A percentile compares a stretch with the other conserved stretches of the same genome.
phyloP scores from a whole-genome alignment of 2,797 vertebrate genomes.

The Hemitrygon akajei region DNA sequence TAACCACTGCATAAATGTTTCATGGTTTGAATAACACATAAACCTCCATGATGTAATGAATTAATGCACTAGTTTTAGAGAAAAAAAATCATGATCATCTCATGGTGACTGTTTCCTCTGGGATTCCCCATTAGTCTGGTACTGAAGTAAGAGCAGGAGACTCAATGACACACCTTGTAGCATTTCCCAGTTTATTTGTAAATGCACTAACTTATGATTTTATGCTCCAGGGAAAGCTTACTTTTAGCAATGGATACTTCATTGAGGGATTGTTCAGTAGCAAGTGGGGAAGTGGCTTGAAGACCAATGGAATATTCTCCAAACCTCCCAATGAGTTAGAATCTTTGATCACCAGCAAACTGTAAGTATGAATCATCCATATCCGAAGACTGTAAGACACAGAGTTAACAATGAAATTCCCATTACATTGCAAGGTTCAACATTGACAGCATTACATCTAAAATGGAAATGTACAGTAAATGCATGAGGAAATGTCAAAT shows the following conservation, averaged over 20 bases:
- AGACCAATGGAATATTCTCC: constrained; percentile 53
- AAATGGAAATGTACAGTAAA: neutral
- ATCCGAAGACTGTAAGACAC: neutral
- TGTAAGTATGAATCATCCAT: constrained; percentile 45
- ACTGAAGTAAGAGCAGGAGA: neutral
- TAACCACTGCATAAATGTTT: no score
- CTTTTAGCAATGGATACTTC: constrained; percentile 58
- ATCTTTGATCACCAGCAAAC: constrained; percentile 43
- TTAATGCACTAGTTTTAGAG: neutral
- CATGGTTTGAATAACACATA: no score
- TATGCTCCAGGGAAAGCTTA: constrained; percentile 58
- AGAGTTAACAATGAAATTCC: neutral
- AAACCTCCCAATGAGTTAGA: constrained; percentile 43
- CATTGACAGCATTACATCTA: neutral
- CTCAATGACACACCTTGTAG: neutral
- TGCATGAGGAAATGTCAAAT: neutral
- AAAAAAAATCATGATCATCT: constrained; percentile 39
- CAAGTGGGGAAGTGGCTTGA: constrained; percentile 48
- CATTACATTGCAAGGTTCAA: neutral
- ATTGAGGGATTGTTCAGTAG: constrained; percentile 57
- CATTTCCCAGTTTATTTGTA: neutral
- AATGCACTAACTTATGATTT: neutral
- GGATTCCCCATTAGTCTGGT: neutral
- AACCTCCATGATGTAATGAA: neutral
- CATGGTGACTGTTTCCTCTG: constrained; percentile 13